Percentiles rank a stretch among this genome's conserved stretches.
Conservation (phyloP, 2,888 invertebrate genomes). For the Carpatolechia fugitivella region DNA sequence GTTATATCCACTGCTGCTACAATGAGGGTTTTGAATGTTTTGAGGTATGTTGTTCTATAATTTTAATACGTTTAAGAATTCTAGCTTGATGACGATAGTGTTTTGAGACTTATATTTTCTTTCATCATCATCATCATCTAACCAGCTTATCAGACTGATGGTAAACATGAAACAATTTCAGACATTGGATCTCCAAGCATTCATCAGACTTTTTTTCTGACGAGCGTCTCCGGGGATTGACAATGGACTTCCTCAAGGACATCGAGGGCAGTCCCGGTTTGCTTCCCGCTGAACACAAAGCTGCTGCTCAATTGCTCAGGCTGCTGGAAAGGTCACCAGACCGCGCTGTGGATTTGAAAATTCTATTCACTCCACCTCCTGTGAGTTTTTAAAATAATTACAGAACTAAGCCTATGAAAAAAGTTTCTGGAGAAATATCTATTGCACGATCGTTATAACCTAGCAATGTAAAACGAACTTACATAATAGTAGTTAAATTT, state of each 20-base stretch:
- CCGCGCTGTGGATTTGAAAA: slow-evolving; percentile 83
- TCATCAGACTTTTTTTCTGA: slow-evolving; percentile 92
- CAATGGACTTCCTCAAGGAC: slow-evolving; percentile 93
- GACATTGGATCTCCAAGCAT: slow-evolving; percentile 96
- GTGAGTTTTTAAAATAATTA: too few species aligned
- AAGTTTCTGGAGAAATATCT: too few species aligned
- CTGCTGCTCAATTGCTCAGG: slow-evolving; percentile 89
- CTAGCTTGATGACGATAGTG: too few species aligned
- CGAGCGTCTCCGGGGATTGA: slow-evolving; percentile 84
- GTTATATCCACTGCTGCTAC: slow-evolving; percentile 96
- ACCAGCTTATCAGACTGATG: too few species aligned
- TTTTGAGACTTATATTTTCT: too few species aligned
- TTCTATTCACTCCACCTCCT: slow-evolving; percentile 83
- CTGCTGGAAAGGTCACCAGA: slow-evolving; percentile 88
- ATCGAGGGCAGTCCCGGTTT: slow-evolving; percentile 90
- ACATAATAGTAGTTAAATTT: neutral
- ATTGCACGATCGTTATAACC: too few species aligned
- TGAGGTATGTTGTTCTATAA: slow-evolving; percentile 67
- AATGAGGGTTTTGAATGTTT: slow-evolving; percentile 93
- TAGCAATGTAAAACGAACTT: too few species aligned
- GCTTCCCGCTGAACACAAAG: slow-evolving; percentile 92
- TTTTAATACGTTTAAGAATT: too few species aligned
- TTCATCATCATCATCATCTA: too few species aligned
- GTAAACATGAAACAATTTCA: slow-evolving; percentile 30
- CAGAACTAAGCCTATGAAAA: too few species aligned